Evolutionary conservation across 2,888 invertebrate genomes (phyloP).

Genomic region (Prionchulus punctatus): DNA sequence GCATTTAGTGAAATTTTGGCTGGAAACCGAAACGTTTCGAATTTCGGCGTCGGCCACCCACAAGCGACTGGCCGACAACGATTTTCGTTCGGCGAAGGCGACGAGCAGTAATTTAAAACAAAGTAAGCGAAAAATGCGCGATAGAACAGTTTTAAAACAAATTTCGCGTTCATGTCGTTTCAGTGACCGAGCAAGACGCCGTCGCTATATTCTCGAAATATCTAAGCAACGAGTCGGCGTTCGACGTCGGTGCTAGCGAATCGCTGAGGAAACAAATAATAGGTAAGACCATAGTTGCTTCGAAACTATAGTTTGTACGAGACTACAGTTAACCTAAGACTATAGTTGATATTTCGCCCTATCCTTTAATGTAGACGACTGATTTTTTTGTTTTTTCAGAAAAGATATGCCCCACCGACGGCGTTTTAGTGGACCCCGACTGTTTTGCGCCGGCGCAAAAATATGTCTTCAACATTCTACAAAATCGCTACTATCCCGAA

Average conservation of each 20-base stretch:
- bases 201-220: slow-evolving; percentile 59
- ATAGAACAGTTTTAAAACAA: no score
- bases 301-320: no score
- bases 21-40: slow-evolving; percentile 39
- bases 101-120: slow-evolving; percentile 7
- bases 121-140: neutral
- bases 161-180: no score
- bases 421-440: slow-evolving; percentile 48
- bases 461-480: slow-evolving; percentile 50
- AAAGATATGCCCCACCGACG: slow-evolving; percentile 48
- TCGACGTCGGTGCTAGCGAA: slow-evolving; percentile 31
- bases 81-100: slow-evolving; percentile 17
- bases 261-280: slow-evolving; percentile 34
- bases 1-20: slow-evolving; percentile 38
- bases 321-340: no score
- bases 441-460: slow-evolving; percentile 59
- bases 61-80: neutral
- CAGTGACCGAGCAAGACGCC: slow-evolving; percentile 42
- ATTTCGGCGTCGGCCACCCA: slow-evolving; percentile 14
- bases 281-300: slow-evolving; percentile 23
- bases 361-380: no score
- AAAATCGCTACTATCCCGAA: slow-evolving; percentile 51
- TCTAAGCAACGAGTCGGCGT: slow-evolving; percentile 50
- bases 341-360: no score
- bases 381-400: slow-evolving; percentile 44